Percentiles rank a stretch among this genome's conserved stretches.
These are phyloP conservation scores for Phania funesta DNA, from an alignment of 2,888 invertebrate species.

Conservation along the genomic window DNA sequence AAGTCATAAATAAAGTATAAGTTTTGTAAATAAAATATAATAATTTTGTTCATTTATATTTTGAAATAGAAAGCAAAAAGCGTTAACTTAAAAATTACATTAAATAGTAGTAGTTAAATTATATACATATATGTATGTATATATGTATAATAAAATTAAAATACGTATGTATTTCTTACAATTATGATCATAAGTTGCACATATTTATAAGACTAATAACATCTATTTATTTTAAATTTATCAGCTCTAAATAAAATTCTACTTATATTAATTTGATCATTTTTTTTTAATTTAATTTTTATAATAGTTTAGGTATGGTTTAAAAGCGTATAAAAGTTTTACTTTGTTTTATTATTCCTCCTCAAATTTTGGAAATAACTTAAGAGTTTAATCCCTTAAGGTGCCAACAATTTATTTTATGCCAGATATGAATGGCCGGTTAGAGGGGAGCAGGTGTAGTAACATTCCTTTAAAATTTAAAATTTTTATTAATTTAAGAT, in stretches of 20 bases:
- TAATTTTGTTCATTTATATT: too few species aligned
- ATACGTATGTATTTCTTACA: not conserved
- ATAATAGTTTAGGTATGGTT: conserved; percentile 9
- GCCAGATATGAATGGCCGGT: not conserved
- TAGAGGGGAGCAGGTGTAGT: not conserved
- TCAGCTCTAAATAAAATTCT: too few species aligned
- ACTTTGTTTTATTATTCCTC: not conserved
- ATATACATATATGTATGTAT: too few species aligned
- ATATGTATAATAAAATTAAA: not conserved
- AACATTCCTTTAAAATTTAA: not conserved
- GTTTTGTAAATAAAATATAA: too few species aligned
- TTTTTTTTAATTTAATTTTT: too few species aligned
- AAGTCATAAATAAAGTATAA: too few species aligned
- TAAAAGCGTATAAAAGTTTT: conserved; percentile 26
- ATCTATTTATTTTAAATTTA: too few species aligned
- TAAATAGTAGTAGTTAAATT: too few species aligned
- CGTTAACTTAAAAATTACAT: too few species aligned
- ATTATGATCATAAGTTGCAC: conserved; percentile 24
- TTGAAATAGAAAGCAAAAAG: too few species aligned
- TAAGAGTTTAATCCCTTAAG: not conserved
- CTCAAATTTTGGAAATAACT: not conserved
- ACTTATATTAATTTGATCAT: too few species aligned
- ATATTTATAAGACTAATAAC: conserved; percentile 41
- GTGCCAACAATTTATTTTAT: conserved; percentile 1
- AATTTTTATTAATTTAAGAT: conserved; percentile 32